Conservation (phyloP, 2,888 invertebrate species). For the Nymphalis c-album region DNA sequence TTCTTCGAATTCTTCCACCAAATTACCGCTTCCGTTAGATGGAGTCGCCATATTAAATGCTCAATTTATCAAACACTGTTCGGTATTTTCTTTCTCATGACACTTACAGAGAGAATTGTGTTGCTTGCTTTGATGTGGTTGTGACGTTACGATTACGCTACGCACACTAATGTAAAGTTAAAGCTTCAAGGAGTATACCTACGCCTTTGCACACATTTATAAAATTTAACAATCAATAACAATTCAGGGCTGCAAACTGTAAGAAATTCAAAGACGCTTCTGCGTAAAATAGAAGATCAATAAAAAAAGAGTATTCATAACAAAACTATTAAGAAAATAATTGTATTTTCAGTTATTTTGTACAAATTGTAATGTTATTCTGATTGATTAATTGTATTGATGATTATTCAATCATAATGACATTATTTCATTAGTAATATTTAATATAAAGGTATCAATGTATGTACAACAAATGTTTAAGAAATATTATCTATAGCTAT, state of each 20-base stretch:
- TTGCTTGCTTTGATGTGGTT: conserved; percentile 16
- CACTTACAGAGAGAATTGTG: conserved; percentile 31
- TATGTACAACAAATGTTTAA: too few species aligned
- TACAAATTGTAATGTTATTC: background rate
- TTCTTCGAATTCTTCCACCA: conserved; percentile 95
- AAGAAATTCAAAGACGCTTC: conserved; percentile 1
- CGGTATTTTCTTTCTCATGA: conserved; percentile 32
- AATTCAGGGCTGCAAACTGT: conserved; percentile 38
- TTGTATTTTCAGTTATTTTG: too few species aligned
- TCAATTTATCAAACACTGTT: conserved; percentile 32
- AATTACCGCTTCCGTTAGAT: conserved; percentile 91
- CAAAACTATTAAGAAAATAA: background rate
- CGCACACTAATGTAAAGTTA: conserved; percentile 12
- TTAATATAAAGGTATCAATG: too few species aligned
- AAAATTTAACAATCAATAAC: conserved; percentile 27
- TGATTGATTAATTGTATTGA: too few species aligned
- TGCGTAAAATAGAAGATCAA: conserved; percentile 13
- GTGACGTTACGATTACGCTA: background rate
- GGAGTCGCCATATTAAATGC: conserved; percentile 85
- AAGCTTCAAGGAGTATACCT: background rate
- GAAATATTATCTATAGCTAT: too few species aligned
- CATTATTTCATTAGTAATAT: too few species aligned
- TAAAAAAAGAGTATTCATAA: background rate
- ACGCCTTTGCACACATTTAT: conserved; percentile 4
- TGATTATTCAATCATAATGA: too few species aligned